Evolutionary conservation across 2,888 invertebrate species (phyloP), one percentile per base, ranked within the genome.

Genomic region (Oeneis ivallda): DNA sequence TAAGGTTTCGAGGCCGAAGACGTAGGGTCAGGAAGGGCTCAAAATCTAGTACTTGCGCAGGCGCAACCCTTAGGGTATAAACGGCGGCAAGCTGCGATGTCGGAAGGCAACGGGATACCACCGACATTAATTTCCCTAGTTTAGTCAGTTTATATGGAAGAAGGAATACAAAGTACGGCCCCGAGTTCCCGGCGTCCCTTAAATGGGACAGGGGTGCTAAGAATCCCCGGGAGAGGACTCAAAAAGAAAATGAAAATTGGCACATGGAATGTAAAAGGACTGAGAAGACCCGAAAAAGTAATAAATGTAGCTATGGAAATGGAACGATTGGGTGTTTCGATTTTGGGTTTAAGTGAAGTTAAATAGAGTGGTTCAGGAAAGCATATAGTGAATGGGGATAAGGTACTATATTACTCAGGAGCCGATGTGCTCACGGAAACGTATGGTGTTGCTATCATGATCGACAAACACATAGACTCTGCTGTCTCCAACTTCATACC

Each of bases 151-250:
- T 1, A 43, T 43, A 43, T 43, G 43, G 43, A 43, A 43, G 43
- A 43, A 43, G 43, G 43, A 43, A 43, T 2, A 43, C 11, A 43
- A n/a, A 2, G 43, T 43, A 52, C 32, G 52, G 52, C 32, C 52
- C 52, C 52, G 32, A 52, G 32, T 52, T 52, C 52, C 52, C 26
- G 52, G 52, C 52, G 52, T 26, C 52, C 52, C 52, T 52, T 52
- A 52, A 32, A 52, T 52, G 52, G 52, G 52, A 52, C 52, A 52
- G 52, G 52, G 52, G 52, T 52, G 52, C 52, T 26, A 52, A 52
- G 52, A 52, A 52, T 52, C 52, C 32, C 52, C 52, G 26, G 52
- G 54, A n/a, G 54, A 6, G 8, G n/a, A 54, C 15, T 17, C 15
- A 49, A 49, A 54, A n/a, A 54, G 37, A 37, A 54, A 37, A 37